Base-by-base conservation (phyloP, 2,888 invertebrate genomes). In the Arge pagana region DNA sequence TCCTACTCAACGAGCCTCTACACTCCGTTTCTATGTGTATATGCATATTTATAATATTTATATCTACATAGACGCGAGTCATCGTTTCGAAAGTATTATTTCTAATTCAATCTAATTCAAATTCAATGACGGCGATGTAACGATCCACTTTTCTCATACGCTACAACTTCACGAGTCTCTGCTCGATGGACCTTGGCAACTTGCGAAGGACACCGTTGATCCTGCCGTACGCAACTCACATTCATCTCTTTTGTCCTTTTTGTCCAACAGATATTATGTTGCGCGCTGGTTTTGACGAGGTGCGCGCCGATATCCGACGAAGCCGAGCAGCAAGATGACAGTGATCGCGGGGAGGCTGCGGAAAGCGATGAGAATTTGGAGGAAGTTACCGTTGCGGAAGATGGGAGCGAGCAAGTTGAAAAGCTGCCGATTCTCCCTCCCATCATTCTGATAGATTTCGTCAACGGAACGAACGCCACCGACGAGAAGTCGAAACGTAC, bases 401-500 rank as follows among this genome's bases (percentile, higher is more conserved):
- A 58, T 4, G 49, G 56, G 3, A 54, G 55, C 6, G 55, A 59
- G 3, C 40, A 66, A 1, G 23, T 23, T 1, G 28, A 23, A 10
- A 35, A 45, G 13, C 35, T 74, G 5, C 72, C 75, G 6, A 66
- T 76, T 7, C 43, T 76, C 11, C 74, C 75, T 0, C 75, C 75
- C 1, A 62, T 75, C 18, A 74, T 76, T 31, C 59, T 76, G 3
- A 35, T 75, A 1, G 76, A 76, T 31, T 76, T 74, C 23, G 69
- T 62, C 1, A 73, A 76, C 35, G 61, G 59, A 3, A 67, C 67
- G 0, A 63, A 65, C 4, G 50, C 60, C 6, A 41, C 50, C 3
- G 75, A 76, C 3, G 74, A 71, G 13, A 76, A 75, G 50, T 62
- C 67, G 1, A 90, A 90, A 66, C 79, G 90, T 59, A 90, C 89